phyloP scores from a whole-genome alignment of 2,888 invertebrate genomes.

The Acleris laterana region DNA sequence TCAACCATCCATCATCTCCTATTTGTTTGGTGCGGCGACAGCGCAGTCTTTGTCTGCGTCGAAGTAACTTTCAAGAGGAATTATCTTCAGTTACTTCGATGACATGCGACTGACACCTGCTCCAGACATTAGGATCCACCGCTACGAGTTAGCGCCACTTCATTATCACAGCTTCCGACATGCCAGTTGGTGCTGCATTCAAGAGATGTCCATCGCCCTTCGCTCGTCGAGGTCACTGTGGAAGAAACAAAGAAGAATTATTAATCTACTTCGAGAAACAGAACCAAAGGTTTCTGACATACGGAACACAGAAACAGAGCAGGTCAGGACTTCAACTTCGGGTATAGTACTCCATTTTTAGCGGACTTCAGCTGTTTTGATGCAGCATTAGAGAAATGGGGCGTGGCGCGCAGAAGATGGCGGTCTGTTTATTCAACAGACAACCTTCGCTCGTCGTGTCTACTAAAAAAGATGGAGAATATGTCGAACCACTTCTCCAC shows the following conservation, averaged over 20 bases:
- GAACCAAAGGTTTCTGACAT: too few relatives aligned
- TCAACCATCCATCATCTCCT: conserved; percentile 1
- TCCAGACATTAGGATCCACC: background rate
- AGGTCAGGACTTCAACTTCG: background rate
- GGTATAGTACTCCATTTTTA: conserved; percentile 23
- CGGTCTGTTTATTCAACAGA: too few relatives aligned
- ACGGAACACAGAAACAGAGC: too few relatives aligned
- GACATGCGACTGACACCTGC: background rate
- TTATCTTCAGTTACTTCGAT: background rate
- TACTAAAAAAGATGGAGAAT: too few relatives aligned
- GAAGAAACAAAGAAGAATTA: background rate
- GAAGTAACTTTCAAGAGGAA: background rate
- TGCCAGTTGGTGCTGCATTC: background rate
- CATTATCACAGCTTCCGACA: background rate
- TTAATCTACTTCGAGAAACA: too few relatives aligned
- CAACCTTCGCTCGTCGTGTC: too few relatives aligned
- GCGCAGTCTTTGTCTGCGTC: background rate
- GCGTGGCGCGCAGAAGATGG: too few relatives aligned
- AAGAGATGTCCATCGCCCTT: background rate
- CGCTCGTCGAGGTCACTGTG: background rate
- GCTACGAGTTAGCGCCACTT: background rate
- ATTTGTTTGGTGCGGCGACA: conserved; percentile 10
- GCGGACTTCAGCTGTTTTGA: conserved; percentile 3
- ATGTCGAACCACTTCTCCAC: background rate
- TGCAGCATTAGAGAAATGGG: background rate